Conservation (phyloP, 2,797 vertebrate species). For the Poeciliopsis infans region DNA sequence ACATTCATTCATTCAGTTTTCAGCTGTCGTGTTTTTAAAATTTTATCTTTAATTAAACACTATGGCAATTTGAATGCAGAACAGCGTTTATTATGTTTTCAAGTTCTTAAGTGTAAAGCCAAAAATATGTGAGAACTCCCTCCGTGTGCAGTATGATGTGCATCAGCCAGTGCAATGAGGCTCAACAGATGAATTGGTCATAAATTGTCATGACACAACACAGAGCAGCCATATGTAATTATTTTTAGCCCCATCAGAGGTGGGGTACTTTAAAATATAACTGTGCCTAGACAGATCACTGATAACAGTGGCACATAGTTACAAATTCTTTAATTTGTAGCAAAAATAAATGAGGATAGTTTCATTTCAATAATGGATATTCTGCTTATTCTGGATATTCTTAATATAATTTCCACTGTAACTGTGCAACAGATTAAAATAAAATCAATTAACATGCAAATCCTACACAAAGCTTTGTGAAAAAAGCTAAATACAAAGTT, state of each 20-base stretch:
- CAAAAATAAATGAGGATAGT: not conserved
- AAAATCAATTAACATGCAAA: not conserved
- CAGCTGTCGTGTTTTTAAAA: not conserved
- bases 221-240: not conserved
- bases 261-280: not conserved
- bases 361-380: not conserved
- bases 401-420: not conserved
- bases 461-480: not conserved
- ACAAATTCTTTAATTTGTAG: not conserved
- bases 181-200: not conserved
- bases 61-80: not conserved
- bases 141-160: not conserved
- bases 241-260: not conserved
- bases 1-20: not conserved
- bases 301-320: not conserved
- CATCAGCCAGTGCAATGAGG: not conserved
- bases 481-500: slow-evolving; percentile 24
- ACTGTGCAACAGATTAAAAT: not conserved
- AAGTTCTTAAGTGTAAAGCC: not conserved
- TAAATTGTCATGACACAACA: not conserved
- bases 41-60: not conserved
- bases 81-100: not conserved
- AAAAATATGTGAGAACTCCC: not conserved
- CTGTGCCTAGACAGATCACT: not conserved
- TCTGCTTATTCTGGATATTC: not conserved